These are phyloP conservation scores for Kryptopterus vitreolus DNA, from an alignment of 2,797 vertebrate species.

Conservation along the genomic window DNA sequence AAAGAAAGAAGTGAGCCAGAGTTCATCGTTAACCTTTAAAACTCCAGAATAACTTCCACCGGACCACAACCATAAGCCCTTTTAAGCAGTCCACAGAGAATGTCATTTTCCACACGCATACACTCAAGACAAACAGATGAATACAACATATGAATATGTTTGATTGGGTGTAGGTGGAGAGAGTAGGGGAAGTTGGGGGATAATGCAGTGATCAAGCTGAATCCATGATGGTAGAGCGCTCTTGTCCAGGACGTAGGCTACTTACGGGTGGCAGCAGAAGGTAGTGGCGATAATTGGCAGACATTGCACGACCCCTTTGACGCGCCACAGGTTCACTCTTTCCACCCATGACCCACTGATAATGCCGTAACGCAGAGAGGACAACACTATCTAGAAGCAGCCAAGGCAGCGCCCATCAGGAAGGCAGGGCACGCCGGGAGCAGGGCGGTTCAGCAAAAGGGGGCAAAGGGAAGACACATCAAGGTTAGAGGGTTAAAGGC, in stretches of 20 bases:
- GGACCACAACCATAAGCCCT: constrained; percentile 16
- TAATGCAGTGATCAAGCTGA: constrained; percentile 47
- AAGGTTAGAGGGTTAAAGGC: constrained; percentile 56
- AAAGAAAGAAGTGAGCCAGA: constrained; percentile 31
- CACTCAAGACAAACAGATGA: constrained; percentile 26
- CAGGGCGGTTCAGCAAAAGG: constrained; percentile 45
- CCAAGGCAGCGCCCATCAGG: constrained; percentile 58
- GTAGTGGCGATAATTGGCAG: constrained; percentile 76
- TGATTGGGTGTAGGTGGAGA: constrained; percentile 47
- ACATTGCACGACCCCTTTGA: constrained; percentile 75
- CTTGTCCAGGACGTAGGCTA: constrained; percentile 60
- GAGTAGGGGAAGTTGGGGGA: constrained; percentile 9
- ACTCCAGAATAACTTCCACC: constrained; percentile 1
- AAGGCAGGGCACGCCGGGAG: constrained; percentile 19
- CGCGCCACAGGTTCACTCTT: constrained; percentile 74
- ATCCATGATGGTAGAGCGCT: constrained; percentile 43
- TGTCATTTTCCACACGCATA: constrained; percentile 3
- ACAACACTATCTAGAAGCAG: constrained; percentile 74
- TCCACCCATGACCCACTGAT: constrained; percentile 78
- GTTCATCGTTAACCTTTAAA: constrained; percentile 16
- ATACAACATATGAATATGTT: constrained; percentile 43
- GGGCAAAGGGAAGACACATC: constrained; percentile 58
- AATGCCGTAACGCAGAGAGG: constrained; percentile 78
- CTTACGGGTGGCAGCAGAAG: constrained; percentile 80
- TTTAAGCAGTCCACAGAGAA: constrained; percentile 7